phyloP scores from a whole-genome alignment of 2,888 invertebrate species.

The Ormyrus rosae region DNA sequence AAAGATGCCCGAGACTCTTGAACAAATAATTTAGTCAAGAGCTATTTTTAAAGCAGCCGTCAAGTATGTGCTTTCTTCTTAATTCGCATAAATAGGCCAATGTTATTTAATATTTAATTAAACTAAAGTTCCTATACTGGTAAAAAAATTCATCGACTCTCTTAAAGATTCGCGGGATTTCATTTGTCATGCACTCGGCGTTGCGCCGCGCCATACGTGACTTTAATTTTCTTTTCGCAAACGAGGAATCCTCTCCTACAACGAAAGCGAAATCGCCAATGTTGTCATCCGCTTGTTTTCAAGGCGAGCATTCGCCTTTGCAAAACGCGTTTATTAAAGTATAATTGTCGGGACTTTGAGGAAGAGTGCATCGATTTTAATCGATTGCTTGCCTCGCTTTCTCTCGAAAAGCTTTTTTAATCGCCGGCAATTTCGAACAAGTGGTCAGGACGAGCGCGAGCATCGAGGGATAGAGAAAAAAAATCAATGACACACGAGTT shows the following conservation, averaged over 20 bases:
- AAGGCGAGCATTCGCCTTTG: conserved; percentile 8
- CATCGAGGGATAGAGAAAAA: conserved; percentile 9
- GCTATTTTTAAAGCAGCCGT: background rate
- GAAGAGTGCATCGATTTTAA: conserved; percentile 37
- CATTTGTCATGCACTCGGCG: conserved; percentile 32
- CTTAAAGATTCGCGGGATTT: conserved; percentile 30
- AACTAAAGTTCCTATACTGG: no score
- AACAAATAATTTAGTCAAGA: conserved; percentile 3
- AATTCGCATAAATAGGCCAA: no score
- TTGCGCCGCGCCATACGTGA: conserved; percentile 35
- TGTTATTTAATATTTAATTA: no score
- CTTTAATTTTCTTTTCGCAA: conserved; percentile 38
- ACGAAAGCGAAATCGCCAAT: conserved; percentile 40
- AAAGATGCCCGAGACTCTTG: background rate
- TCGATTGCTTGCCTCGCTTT: conserved; percentile 32
- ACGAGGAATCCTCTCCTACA: conserved; percentile 2
- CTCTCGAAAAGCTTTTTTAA: conserved; percentile 23
- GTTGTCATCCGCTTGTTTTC: conserved; percentile 13
- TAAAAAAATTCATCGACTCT: conserved; percentile 32
- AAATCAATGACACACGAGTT: conserved; percentile 41
- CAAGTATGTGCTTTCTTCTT: background rate
- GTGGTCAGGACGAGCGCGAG: background rate
- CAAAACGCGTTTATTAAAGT: conserved; percentile 23
- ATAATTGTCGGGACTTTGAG: conserved; percentile 28
- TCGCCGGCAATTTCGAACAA: background rate